These are phyloP conservation scores for Apamea crenata DNA, from an alignment of 2,888 invertebrate genomes.

Conservation along the genomic window DNA sequence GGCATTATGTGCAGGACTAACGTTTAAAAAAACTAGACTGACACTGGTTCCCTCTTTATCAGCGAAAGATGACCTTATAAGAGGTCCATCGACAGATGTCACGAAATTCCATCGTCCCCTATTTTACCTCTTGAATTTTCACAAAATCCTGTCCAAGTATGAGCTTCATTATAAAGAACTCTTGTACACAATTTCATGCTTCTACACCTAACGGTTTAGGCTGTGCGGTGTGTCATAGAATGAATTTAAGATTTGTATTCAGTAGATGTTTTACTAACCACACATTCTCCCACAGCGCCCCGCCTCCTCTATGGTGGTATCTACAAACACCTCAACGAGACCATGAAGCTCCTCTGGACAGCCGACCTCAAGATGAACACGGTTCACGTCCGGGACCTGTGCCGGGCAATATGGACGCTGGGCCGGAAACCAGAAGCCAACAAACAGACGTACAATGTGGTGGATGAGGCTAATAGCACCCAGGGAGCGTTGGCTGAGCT, in stretches of 20 bases:
- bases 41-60: neutral
- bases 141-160: neutral
- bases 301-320: constrained; percentile 96
- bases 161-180: neutral
- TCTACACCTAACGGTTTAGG: neutral
- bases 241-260: neutral
- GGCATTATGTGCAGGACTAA: neutral
- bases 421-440: constrained; percentile 87
- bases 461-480: constrained; percentile 95
- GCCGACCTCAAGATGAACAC: constrained; percentile 96
- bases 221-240: no score
- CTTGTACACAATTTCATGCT: neutral
- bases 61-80: neutral
- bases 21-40: neutral
- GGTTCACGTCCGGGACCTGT: constrained; percentile 96
- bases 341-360: constrained; percentile 98
- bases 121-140: neutral
- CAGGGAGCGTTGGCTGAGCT: constrained; percentile 96
- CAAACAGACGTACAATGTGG: constrained; percentile 94
- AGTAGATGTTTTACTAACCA: neutral
- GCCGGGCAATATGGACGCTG: constrained; percentile 94
- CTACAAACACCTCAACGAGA: constrained; percentile 96
- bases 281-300: constrained; percentile 90
- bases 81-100: neutral
- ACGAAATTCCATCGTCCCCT: neutral